Percentiles rank a stretch among this genome's conserved stretches.
These are phyloP conservation scores for Chaetura pelagica DNA, from an alignment of 2,113 vertebrate genomes.

Conservation along the genomic window DNA sequence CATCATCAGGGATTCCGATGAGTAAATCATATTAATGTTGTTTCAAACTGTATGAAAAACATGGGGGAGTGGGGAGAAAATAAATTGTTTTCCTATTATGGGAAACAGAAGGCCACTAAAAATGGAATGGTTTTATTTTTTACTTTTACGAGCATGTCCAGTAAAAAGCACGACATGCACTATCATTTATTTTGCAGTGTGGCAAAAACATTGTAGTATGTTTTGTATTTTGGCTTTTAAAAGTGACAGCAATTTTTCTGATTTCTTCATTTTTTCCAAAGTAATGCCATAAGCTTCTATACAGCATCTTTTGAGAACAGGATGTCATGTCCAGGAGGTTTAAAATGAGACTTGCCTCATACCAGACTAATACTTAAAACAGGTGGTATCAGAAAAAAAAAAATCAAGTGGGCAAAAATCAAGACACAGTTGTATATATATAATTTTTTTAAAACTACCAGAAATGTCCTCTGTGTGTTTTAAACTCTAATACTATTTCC, in stretches of 20 bases:
- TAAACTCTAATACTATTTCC: background rate
- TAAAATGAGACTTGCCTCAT: background rate
- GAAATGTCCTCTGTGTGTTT: background rate
- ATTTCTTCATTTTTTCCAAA: background rate
- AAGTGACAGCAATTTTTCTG: background rate
- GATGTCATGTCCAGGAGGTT: background rate
- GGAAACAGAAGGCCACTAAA: background rate
- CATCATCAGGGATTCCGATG: background rate
- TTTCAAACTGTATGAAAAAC: background rate
- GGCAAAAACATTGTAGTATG: background rate
- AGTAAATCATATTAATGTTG: background rate
- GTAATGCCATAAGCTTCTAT: background rate
- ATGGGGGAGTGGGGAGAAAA: rapidly evolving
- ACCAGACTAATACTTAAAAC: background rate
- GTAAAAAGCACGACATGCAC: background rate
- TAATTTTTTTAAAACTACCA: background rate
- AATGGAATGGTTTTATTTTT: background rate
- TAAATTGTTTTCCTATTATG: background rate
- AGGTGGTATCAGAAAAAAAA: background rate
- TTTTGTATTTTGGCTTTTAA: background rate
- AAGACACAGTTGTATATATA: background rate
- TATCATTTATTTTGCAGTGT: background rate
- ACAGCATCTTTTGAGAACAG: background rate
- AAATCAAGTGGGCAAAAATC: background rate
- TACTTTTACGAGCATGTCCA: background rate